A percentile compares a stretch with the other conserved stretches of the same genome.
These are phyloP conservation scores for Apis dorsata DNA, from an alignment of 1,140 invertebrate species.

Conservation along the genomic window DNA sequence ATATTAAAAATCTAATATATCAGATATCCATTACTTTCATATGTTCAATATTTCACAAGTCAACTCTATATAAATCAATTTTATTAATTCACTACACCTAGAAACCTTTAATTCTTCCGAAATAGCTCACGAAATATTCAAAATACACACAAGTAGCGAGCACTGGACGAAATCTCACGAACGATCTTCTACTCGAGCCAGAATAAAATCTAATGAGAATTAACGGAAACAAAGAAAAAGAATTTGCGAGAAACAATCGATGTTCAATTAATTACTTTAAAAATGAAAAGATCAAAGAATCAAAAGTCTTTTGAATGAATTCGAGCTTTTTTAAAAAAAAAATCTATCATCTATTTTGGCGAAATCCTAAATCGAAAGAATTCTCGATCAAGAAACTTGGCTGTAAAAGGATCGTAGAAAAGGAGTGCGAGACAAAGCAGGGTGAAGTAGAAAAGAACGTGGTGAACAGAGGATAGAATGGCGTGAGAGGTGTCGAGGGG, in stretches of 20 bases:
- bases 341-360: too few relatives aligned
- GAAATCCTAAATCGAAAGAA: background rate
- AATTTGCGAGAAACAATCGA: background rate
- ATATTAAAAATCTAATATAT: too few relatives aligned
- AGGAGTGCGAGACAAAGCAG: background rate
- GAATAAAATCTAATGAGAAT: background rate
- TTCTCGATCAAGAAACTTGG: background rate
- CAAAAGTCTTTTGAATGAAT: too few relatives aligned
- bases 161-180: background rate
- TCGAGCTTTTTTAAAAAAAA: too few relatives aligned
- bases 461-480: background rate
- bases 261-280: background rate
- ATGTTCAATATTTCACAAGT: too few relatives aligned
- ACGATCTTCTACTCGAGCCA: background rate
- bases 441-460: slow-evolving; percentile 8
- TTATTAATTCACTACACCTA: too few relatives aligned
- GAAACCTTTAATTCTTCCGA: background rate
- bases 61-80: too few relatives aligned
- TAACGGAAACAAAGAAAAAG: background rate
- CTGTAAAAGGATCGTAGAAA: background rate
- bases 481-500: slow-evolving; percentile 17
- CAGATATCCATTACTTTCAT: too few relatives aligned
- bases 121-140: background rate
- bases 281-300: too few relatives aligned
- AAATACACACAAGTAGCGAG: background rate